These are phyloP conservation scores for Panzeria rudis DNA, from an alignment of 2,888 invertebrate species.

Conservation along the genomic window DNA sequence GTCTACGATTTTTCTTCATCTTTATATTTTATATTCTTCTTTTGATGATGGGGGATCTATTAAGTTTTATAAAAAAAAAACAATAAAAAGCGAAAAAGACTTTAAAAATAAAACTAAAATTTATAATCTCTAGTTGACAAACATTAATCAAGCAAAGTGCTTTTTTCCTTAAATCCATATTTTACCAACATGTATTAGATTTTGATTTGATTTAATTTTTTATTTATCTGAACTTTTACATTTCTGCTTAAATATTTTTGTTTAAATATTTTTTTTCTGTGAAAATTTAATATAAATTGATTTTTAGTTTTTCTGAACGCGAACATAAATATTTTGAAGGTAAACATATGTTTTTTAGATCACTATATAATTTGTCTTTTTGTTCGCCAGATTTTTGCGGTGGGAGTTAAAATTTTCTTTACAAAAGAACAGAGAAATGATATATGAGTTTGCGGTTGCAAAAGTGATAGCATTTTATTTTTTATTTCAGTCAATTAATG, in stretches of 20 bases:
- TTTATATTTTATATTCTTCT: conserved; percentile 32
- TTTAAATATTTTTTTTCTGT: conserved; percentile 33
- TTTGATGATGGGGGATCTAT: conserved; percentile 47
- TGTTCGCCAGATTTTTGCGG: conserved; percentile 25
- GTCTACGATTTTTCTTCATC: conserved; percentile 46
- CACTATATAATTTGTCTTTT: conserved; percentile 78
- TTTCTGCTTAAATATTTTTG: conserved; percentile 59
- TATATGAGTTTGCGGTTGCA: conserved; percentile 43
- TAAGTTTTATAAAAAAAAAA: conserved; percentile 32
- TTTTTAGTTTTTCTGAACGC: conserved; percentile 56
- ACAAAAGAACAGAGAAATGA: conserved; percentile 4
- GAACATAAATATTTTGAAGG: conserved; percentile 81
- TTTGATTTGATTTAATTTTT: conserved; percentile 69
- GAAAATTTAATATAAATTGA: conserved; percentile 65
- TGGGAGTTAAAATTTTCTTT: conserved; percentile 37
- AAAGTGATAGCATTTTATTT: conserved; percentile 25
- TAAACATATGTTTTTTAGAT: conserved; percentile 78
- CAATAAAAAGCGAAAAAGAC: no score
- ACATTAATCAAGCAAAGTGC: conserved; percentile 74
- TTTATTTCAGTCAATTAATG: conserved; percentile 21
- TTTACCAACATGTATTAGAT: conserved; percentile 29
- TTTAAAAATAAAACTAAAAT: conserved; percentile 65
- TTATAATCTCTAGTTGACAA: conserved; percentile 72
- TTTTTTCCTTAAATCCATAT: conserved; percentile 58
- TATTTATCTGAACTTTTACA: conserved; percentile 32